A percentile compares a stretch with the other conserved stretches of the same genome.
phyloP scores from a whole-genome alignment of 1,140 invertebrate species.

The Lepidurus couesii region DNA sequence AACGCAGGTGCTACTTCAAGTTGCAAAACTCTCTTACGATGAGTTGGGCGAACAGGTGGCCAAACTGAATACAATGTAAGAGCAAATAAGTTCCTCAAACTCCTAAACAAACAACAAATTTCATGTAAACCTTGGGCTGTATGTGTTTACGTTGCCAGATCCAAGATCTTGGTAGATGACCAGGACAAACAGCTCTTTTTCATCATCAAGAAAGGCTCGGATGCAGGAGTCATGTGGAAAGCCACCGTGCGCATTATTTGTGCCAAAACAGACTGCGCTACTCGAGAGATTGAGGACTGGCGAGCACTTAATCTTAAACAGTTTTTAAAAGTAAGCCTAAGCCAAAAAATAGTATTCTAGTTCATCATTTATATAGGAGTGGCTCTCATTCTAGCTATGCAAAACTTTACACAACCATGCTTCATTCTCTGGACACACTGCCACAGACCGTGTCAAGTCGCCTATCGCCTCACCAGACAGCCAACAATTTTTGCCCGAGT shows the following conservation, averaged over 20 bases:
- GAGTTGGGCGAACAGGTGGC: constrained; percentile 49
- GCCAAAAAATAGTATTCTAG: not conserved
- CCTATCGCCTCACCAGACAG: not conserved
- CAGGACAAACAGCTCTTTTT: constrained; percentile 60
- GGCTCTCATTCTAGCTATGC: not conserved
- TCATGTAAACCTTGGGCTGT: constrained; percentile 27
- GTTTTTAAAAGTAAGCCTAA: constrained; percentile 48
- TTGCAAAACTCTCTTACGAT: constrained; percentile 49
- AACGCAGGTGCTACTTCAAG: constrained; percentile 39
- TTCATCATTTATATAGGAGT: not conserved
- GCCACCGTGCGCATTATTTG: constrained; percentile 60
- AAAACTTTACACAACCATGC: constrained; percentile 15
- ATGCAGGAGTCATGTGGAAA: constrained; percentile 61
- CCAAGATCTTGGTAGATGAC: constrained; percentile 53
- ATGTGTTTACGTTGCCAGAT: constrained; percentile 45
- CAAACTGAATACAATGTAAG: constrained; percentile 51
- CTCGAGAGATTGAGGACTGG: constrained; percentile 50
- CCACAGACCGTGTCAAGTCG: not conserved
- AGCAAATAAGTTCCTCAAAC: not conserved
- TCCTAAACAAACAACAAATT: not conserved
- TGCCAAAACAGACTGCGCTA: constrained; percentile 53
- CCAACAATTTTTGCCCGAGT: not conserved
- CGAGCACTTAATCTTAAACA: constrained; percentile 55
- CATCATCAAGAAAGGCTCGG: constrained; percentile 57
- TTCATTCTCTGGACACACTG: constrained; percentile 17